Percentiles rank a stretch among this genome's conserved stretches.
Evolutionary conservation across 2,797 vertebrate species (phyloP).

Genomic region (Neosalanx taihuensis): DNA sequence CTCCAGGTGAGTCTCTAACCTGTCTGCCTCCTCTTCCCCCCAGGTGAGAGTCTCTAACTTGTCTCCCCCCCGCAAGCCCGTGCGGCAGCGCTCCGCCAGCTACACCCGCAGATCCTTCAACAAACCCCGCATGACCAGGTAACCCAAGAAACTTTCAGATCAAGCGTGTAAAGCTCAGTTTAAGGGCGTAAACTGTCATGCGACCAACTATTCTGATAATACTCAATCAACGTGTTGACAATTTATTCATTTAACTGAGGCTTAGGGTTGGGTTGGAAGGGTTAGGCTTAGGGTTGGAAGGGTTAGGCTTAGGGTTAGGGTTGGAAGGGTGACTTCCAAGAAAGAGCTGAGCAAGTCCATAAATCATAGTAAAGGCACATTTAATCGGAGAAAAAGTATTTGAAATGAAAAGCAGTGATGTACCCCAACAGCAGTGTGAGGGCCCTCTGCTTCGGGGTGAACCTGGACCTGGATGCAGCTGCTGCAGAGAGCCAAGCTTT

Average conservation of each 20-base stretch:
- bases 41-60: constrained; percentile 66
- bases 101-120: constrained; percentile 50
- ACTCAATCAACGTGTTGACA: neutral
- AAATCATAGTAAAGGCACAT: too few relatives aligned
- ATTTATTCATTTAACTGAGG: too few relatives aligned
- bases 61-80: constrained; percentile 62
- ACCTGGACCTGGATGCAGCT: constrained; percentile 69
- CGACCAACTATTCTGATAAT: neutral
- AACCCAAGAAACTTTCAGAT: neutral
- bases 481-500: constrained; percentile 71
- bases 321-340: too few relatives aligned
- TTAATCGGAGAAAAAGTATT: neutral
- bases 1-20: too few relatives aligned
- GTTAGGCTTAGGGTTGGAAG: too few relatives aligned
- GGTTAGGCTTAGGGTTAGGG: too few relatives aligned
- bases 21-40: neutral
- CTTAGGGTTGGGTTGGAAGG: too few relatives aligned
- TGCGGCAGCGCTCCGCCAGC: constrained; percentile 68
- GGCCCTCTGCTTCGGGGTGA: constrained; percentile 58
- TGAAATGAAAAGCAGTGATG: neutral
- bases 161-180: neutral
- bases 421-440: constrained; percentile 47
- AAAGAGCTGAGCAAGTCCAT: too few relatives aligned
- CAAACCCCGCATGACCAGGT: constrained; percentile 67
- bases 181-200: too few relatives aligned